Evolutionary conservation across 23 tunicate genomes (phyloP).

Genomic region (Halocynthia aurantium): DNA sequence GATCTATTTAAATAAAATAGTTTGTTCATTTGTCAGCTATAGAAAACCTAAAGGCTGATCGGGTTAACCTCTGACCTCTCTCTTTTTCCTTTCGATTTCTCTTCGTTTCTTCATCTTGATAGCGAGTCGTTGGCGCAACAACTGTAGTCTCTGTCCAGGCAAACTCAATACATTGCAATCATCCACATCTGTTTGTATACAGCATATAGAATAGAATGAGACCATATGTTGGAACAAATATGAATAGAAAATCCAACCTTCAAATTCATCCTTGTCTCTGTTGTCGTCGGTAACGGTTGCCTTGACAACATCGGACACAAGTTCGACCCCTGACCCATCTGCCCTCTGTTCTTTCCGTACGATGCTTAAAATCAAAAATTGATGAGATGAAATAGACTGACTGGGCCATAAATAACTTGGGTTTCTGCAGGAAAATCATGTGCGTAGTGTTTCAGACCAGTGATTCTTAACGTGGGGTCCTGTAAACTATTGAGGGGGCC

Average conservation of each 20-base stretch:
- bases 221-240: not conserved
- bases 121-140: slow-evolving; percentile 32
- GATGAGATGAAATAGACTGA: too few species aligned
- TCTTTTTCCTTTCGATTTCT: slow-evolving; percentile 41
- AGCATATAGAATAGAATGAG: not conserved
- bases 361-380: slow-evolving; percentile 12
- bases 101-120: slow-evolving; percentile 73
- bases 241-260: not conserved
- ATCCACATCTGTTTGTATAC: not conserved
- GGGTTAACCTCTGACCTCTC: slow-evolving; percentile 31
- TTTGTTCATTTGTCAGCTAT: too few species aligned
- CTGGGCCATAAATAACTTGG: too few species aligned
- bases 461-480: not conserved
- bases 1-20: too few species aligned
- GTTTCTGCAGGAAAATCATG: too few species aligned
- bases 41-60: too few species aligned
- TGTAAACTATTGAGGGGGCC: too few species aligned
- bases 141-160: slow-evolving; percentile 21
- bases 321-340: slow-evolving; percentile 56
- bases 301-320: slow-evolving; percentile 49
- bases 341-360: slow-evolving; percentile 48
- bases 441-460: too few species aligned
- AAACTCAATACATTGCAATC: not conserved
- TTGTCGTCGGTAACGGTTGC: slow-evolving; percentile 6
- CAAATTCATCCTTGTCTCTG: not conserved